Conservation (phyloP, 2,888 invertebrate species). For the Crematogaster levior region DNA sequence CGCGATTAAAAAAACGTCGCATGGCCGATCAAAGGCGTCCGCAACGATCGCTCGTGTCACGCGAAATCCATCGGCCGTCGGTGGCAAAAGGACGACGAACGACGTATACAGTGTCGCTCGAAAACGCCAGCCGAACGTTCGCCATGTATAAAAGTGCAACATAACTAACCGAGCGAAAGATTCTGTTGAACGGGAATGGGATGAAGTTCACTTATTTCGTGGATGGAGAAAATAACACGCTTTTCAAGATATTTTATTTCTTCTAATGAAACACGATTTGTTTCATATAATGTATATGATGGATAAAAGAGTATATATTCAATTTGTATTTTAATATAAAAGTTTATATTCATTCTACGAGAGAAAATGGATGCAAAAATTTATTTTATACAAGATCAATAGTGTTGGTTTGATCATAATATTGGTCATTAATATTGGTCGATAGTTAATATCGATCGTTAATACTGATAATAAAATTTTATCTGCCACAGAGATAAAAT, state of each 20-base stretch:
- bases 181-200: conserved; percentile 16
- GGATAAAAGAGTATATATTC: neutral
- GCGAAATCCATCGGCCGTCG: conserved; percentile 42
- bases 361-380: neutral
- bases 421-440: neutral
- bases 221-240: conserved; percentile 14
- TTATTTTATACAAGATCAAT: neutral
- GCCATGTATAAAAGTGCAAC: conserved; percentile 39
- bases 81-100: conserved; percentile 32
- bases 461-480: neutral
- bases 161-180: conserved; percentile 24
- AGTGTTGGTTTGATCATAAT: too few relatives aligned
- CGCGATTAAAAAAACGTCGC: conserved; percentile 62
- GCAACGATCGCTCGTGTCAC: conserved; percentile 45
- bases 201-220: conserved; percentile 23
- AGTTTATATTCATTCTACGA: neutral
- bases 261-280: neutral
- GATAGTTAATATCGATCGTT: neutral
- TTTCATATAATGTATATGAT: too few relatives aligned
- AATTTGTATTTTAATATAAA: neutral
- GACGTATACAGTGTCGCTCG: conserved; percentile 35
- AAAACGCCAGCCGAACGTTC: conserved; percentile 26
- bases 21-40: conserved; percentile 58
- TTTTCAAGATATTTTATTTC: neutral
- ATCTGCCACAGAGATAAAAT: neutral